Evolutionary conservation across 2,113 vertebrate genomes (phyloP), one percentile per base, ranked within the genome.

Genomic region (Anguilla japonica): DNA sequence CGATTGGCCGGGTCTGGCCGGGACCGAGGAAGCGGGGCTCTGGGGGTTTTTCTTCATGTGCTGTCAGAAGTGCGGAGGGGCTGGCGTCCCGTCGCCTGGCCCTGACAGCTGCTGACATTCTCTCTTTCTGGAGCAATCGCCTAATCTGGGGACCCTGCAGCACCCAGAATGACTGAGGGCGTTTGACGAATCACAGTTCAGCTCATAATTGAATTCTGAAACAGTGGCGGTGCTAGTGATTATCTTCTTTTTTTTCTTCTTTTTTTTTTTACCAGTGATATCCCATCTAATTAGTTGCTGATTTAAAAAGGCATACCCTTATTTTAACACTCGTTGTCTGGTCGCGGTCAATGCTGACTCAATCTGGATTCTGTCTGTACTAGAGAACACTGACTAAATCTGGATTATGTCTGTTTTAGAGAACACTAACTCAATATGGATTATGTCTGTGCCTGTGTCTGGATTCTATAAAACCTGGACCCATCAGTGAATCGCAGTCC

Each of bases 21-120:
- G 6, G 56, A 18, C 11, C 3, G 56, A 40, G 56, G 26, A 41
- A 63, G 82, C 34, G 34, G 11, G 8, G 20, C 56, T 53, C 15
- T 26, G 13, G 26, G 8, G 26, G 8, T 1, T 6, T 40, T 83
- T 6, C 56, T 83, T 83, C 60, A 84, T 84, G 50, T 26, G 57
- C 83, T 84, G 83, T 84, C 57, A 84, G 39, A n/a, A 11, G 56
- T 1, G 15, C 5, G n/a, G 46, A 50, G 16, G 34, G 56, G 53
- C 82, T 40, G 53, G 29, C 34, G 2, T n/a, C 39, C 82, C 60
- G 26, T 3, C 14, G 13, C 82, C 46, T 0, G 11, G 26, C 50
- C 46, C 82, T 83, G 50, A 53, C 82, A 46, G 56, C 29, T 26
- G n/a, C n/a, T 83, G 82, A 83, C 82, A 83, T 83, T 83, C n/a